Evolutionary conservation across 1,140 invertebrate genomes (phyloP), one percentile per base, ranked within the genome.

Genomic region (Pseudomyrmex pallidus): DNA sequence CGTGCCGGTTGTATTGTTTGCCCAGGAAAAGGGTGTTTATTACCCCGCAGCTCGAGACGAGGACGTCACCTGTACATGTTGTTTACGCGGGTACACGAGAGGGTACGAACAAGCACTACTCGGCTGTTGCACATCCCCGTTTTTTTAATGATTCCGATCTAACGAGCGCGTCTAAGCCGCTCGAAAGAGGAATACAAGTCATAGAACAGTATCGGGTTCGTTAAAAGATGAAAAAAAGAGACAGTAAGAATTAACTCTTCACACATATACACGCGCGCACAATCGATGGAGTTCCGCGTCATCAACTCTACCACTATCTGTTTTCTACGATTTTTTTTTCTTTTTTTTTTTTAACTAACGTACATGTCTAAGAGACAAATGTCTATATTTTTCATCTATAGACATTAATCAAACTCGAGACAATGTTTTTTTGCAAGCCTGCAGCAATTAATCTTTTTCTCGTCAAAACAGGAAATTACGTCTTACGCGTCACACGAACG

Each of bases 141-240:
- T 35, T 90, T 90, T 90, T 90, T 90, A 89, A 90, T 89, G 89
- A 90, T 88, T 86, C 54, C 52, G 22, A 88, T 90, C 77, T 87
- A 89, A 86, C 77, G 76, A 89, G 85, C 62, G 64, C 77, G 70
- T 48, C 57, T 86, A 86, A 87, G 78, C 46, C 15, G 67, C 63
- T 77, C 50, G n/a, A 48, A 17, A 52, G 46, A 59, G 17, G 5
- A 70, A 10, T 10, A 52, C 54, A 10, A 8, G 7, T 56, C 15
- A 17, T 22, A 1, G 22, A 63, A 46, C 9, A 9, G 8, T 57
- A 50, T 35, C 15, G 52, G 50, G 22, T 78, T 78, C 20, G 54
- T 48, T 78, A 68, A 35, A 15, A 20, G 12, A 64, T 74, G 4
- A 4, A 44, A 74, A 76, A 63, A 20, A 35, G 35, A 35, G n/a